phyloP scores from a whole-genome alignment of 2,888 invertebrate genomes.

The Amphipoea lucens region DNA sequence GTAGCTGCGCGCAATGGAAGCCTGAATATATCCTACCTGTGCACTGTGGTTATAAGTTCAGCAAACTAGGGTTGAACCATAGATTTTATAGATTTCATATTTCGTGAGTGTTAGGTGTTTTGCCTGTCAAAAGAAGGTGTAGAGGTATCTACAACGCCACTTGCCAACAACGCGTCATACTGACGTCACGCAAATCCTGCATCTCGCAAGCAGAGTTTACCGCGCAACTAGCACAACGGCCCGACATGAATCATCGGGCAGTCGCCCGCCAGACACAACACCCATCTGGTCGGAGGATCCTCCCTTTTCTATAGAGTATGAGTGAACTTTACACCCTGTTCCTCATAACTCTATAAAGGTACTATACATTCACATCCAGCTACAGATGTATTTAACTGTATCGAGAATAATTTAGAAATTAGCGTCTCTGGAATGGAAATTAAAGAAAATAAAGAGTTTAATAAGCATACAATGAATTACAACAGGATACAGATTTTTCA shows the following conservation, averaged over 20 bases:
- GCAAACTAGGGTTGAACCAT: constrained; percentile 48
- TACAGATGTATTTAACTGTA: neutral
- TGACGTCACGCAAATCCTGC: too few species aligned
- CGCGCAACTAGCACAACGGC: too few species aligned
- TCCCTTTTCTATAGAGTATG: too few species aligned
- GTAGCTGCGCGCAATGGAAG: constrained; percentile 44
- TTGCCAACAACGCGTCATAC: too few species aligned
- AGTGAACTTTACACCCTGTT: too few species aligned
- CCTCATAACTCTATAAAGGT: too few species aligned
- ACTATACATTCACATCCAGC: neutral
- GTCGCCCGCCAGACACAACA: too few species aligned
- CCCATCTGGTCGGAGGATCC: too few species aligned
- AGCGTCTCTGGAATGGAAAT: neutral
- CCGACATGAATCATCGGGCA: too few species aligned
- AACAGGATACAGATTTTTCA: neutral
- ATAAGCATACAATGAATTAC: too few species aligned
- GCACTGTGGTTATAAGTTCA: constrained; percentile 43
- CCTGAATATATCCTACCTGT: constrained; percentile 43
- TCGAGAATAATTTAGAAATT: neutral
- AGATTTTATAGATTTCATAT: neutral
- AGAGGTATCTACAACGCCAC: too few species aligned
- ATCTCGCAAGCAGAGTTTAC: too few species aligned
- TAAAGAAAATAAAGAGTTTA: neutral
- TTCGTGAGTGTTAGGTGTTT: neutral
- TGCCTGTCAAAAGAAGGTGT: neutral